phyloP scores from a whole-genome alignment of 2,888 invertebrate genomes.

The Laothoe populi region DNA sequence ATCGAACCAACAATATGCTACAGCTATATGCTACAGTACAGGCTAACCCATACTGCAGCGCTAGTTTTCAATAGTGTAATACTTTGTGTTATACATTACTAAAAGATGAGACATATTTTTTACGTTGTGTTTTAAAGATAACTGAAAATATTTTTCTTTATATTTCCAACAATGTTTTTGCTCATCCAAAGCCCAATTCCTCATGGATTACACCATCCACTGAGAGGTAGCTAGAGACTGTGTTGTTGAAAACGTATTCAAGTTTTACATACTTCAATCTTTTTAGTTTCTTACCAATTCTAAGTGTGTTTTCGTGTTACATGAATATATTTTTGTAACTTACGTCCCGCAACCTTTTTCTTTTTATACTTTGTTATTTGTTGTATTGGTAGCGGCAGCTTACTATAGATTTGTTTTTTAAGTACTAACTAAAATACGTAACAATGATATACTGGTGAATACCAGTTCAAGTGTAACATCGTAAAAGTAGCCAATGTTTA shows the following conservation, averaged over 20 bases:
- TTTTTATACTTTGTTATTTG: neutral
- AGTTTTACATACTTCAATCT: neutral
- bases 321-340: slow-evolving; percentile 7
- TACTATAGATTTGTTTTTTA: neutral
- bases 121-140: too few species aligned
- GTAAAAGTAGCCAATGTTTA: slow-evolving; percentile 63
- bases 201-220: neutral
- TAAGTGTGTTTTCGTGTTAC: slow-evolving; percentile 1
- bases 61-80: too few species aligned
- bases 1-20: too few species aligned
- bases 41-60: too few species aligned
- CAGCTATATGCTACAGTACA: too few species aligned
- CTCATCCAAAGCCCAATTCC: neutral
- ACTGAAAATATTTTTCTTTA: neutral
- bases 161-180: neutral
- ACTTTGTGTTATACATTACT: too few species aligned
- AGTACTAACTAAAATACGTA: too few species aligned
- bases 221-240: neutral
- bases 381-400: too few species aligned
- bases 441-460: too few species aligned
- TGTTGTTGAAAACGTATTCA: slow-evolving; percentile 15
- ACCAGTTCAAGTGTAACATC: slow-evolving; percentile 54
- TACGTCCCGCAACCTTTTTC: neutral
- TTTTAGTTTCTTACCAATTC: neutral
- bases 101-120: too few species aligned